Conservation (phyloP, 2,888 invertebrate genomes). For the Ypsolopha scabrella region DNA sequence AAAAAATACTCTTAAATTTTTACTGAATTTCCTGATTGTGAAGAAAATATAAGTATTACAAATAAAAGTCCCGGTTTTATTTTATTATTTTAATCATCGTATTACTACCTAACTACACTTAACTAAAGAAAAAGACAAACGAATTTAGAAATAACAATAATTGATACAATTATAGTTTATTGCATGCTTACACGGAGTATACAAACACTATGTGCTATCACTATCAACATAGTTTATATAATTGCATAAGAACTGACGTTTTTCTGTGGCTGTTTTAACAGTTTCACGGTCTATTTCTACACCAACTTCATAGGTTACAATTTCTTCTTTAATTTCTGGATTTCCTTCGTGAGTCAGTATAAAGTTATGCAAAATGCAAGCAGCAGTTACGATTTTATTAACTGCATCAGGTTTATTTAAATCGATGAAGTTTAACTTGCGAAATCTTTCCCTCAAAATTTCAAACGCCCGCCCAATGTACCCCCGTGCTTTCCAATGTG, state of each 20-base stretch:
- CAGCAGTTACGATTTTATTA: slow-evolving; percentile 35
- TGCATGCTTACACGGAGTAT: too few species aligned
- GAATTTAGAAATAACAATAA: too few species aligned
- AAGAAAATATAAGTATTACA: slow-evolving; percentile 50
- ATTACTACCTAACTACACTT: too few species aligned
- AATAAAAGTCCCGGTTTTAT: slow-evolving; percentile 5
- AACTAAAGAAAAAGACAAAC: too few species aligned
- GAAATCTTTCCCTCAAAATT: slow-evolving; percentile 44
- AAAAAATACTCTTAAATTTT: slow-evolving; percentile 31
- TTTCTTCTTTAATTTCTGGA: slow-evolving; percentile 43
- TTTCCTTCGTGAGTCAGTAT: slow-evolving; percentile 50
- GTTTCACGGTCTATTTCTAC: slow-evolving; percentile 44
- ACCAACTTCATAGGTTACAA: slow-evolving; percentile 41
- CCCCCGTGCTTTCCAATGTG: slow-evolving; percentile 45
- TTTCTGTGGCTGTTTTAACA: slow-evolving; percentile 46
- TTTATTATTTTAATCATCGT: too few species aligned
- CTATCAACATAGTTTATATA: slow-evolving; percentile 50
- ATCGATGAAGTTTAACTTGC: slow-evolving; percentile 45
- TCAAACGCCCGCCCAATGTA: slow-evolving; percentile 56
- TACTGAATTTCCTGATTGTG: slow-evolving; percentile 39
- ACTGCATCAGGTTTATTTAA: slow-evolving; percentile 36
- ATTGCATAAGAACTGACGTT: slow-evolving; percentile 57
- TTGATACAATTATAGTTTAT: too few species aligned
- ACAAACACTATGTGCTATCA: not conserved
- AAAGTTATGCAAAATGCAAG: slow-evolving; percentile 58